Conservation (phyloP, 2,888 invertebrate genomes). For the Netelia fuscicornis region DNA sequence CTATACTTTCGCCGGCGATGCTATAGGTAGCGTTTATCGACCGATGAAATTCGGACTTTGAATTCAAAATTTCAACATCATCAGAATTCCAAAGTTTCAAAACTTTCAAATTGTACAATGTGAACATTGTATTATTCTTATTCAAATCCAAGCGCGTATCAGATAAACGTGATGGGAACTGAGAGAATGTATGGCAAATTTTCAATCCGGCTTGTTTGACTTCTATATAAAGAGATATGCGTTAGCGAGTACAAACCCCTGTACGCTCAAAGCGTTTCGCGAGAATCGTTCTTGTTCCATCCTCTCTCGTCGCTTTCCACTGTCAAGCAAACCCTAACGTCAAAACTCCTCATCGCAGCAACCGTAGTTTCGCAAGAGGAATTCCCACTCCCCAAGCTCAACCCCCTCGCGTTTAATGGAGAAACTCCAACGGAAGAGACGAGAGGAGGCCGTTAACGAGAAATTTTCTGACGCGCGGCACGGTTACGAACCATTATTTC, state of each 20-base stretch:
- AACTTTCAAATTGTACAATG: neutral
- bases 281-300: constrained; percentile 46
- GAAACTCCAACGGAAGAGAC: constrained; percentile 60
- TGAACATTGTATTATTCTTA: no score
- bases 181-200: constrained; percentile 26
- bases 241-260: neutral
- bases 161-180: constrained; percentile 21
- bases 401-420: constrained; percentile 44
- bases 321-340: constrained; percentile 27
- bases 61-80: neutral
- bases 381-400: constrained; percentile 23
- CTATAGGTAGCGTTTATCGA: neutral
- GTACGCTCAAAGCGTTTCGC: constrained; percentile 31
- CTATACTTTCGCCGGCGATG: constrained; percentile 17
- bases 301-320: constrained; percentile 44
- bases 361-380: constrained; percentile 29
- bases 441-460: constrained; percentile 60
- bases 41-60: no score
- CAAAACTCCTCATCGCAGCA: constrained; percentile 18
- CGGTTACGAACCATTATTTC: constrained; percentile 57
- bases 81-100: neutral
- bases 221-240: constrained; percentile 10
- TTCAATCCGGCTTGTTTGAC: constrained; percentile 42
- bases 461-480: constrained; percentile 63
- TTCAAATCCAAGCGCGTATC: neutral